These are phyloP conservation scores for Aselliscus stoliczkanus DNA, from an alignment of 2,797 vertebrate genomes.

Conservation along the genomic window DNA sequence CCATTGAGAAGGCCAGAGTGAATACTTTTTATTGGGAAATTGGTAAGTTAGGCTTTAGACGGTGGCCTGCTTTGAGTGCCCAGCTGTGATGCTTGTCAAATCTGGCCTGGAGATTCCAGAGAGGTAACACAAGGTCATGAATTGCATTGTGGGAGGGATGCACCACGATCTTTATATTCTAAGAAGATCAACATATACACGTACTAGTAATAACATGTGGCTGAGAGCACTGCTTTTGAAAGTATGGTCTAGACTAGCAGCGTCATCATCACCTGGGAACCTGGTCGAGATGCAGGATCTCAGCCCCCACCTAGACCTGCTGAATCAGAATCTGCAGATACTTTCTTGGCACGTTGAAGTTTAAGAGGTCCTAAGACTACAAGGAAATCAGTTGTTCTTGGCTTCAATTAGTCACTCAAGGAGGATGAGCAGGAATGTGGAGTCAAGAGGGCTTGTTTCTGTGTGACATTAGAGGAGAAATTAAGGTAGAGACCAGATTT, in stretches of 20 bases:
- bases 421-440: background rate
- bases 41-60: background rate
- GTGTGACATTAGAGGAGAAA: background rate
- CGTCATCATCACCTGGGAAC: background rate
- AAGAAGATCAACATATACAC: background rate
- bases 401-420: background rate
- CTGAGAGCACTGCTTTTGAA: background rate
- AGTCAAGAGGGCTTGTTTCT: background rate
- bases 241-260: background rate
- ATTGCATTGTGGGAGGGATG: background rate
- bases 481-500: background rate
- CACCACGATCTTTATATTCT: background rate
- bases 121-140: background rate
- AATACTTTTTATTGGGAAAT: background rate
- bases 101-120: background rate
- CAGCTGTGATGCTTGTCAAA: background rate
- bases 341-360: background rate
- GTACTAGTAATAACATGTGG: background rate
- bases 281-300: background rate
- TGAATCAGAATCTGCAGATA: background rate
- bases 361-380: background rate
- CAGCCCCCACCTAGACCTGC: background rate
- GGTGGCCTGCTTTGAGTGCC: background rate
- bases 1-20: background rate
- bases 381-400: background rate